Base-by-base conservation (phyloP, 2,797 vertebrate genomes). In the Enteromius unitaeniatus region DNA sequence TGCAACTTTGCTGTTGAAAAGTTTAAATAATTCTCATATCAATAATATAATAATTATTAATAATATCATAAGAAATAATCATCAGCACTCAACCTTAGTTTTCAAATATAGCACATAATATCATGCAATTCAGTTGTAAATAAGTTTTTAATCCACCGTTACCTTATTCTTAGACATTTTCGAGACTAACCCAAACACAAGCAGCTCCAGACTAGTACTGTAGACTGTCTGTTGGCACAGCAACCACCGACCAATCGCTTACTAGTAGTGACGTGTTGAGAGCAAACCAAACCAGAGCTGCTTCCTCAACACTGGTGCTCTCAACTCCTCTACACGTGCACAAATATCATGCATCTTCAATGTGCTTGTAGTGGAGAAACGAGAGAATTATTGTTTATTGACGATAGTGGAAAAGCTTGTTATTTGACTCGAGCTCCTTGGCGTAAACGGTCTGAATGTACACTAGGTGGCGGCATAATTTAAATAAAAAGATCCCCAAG, bases 111-210 rank as follows among this genome's bases (percentile, higher is more conserved):
- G 14, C 53, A 10, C 31, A 40, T 6, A 7, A 40, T 40, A 58
- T 10, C 1, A 58, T n/a, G 3, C n/a, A 40, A 40, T 13, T 28
- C 7, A 19, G 4, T 51, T 34, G 9, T 74, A 76, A 42, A 47
- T 3, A 8, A 7, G 55, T 34, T 28, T 28, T 21, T 28, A 47
- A 3, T 15, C 14, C 7, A 19, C 8, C 21, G 85, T 79, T 88
- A 90, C 89, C 89, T 90, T 90, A 82, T 82, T 87, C 78, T 93
- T 95, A 13, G 91, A 92, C 93, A 94, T 94, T 6, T 21, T n/a
- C 45, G 31, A 64, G 62, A 26, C 31, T 0, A 53, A 42, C 31
- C 11, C 13, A 9, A 10, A 28, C 15, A 2, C 1, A 2, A 74
- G 3, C 31, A 55, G 70, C 53, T 4, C 26, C 45, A 21, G 3